Evolutionary conservation across 2,888 invertebrate species (phyloP), one percentile per base, ranked within the genome.

Genomic region (Cephonodes hylas): DNA sequence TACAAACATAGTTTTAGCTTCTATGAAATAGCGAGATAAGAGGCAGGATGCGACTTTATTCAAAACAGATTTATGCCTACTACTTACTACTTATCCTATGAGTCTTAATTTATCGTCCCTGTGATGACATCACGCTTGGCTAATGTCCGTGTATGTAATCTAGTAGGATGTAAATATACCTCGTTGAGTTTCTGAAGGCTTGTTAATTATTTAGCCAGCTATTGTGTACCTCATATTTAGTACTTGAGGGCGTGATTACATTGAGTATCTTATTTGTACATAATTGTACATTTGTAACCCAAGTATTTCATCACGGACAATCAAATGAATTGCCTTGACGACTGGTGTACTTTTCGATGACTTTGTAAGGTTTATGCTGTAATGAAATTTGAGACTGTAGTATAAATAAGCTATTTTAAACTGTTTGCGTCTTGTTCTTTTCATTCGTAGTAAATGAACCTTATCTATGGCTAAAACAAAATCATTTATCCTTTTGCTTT

Each of bases 31-130:
- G 23, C 25, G 42, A 6, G 53, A 53, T 60, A 60, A 60, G 20
- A 25, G 20, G 45, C 58, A 59, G 62, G 63, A 31, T 44, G 34
- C 42, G 59, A 42, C 59, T n/a, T 63, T 66, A 64, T 62, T 58
- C 60, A 64, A 63, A 63, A 60, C 66, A 65, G 62, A 67, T 69
- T 66, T 67, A 65, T 63, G 48, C n/a, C n/a, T n/a, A n/a, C n/a
- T n/a, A n/a, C n/a, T 44, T 45, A 44, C 63, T 65, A 61, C 63
- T 64, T 61, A 57, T 63, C 62, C 59, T 61, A 62, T 66, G 62
- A 62, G 15, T 66, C 60, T 62, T 46, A 42, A 56, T 38, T 23
- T 48, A 63, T 64, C 60, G 60, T 60, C 46, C 48, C 61, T 58
- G n/a, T 31, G 3, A 59, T 69, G 67, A 69, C 64, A 66, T 67